Base-by-base conservation (phyloP, 64 coral and sea anemone genomes). In the Stichodactyla mertensii region DNA sequence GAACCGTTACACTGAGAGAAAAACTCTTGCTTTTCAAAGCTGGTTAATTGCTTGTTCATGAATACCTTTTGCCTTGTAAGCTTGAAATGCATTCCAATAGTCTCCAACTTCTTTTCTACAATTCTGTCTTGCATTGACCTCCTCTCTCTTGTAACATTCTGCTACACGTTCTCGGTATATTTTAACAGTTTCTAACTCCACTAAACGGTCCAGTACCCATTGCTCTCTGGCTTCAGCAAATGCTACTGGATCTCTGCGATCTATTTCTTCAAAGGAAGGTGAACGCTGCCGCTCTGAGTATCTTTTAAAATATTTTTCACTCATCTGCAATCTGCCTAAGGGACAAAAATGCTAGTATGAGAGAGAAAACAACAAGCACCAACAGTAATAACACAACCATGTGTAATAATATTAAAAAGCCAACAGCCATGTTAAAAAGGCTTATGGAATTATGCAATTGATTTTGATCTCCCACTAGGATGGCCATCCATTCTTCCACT, bases 261-360 rank as follows among this genome's bases (percentile, higher is more conserved):
- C 97, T 83, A 99, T 99, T 82, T 99, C 97, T 18, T 99, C 97
- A 95, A 99, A 99, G 28, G 93, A 92, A 27, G 97, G 93, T 31
- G 92, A 85, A 85, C 91, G 91, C 18, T 92, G 85, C 54, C 82
- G 87, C 54, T 97, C 94, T 71, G 88, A 69, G 88, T 90, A 97
- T 24, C 94, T 87, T 28, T 85, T 97, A 57, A 90, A 86, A 60
- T 81, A 97, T 56, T 93, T 97, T 64, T 92, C 94, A 77, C 89
- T 80, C 94, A 97, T 97, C 80, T 86, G 23, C 22, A 56, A 84
- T 82, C 28, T 80, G 10, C 10, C 27, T 19, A 56, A 91, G 66
- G 36, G 36, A 4, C 36, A 45, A 45, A 45, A 45, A 45, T 45
- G 36, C 36, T 45, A 86, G 31, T 18, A 52, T 4, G 7, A 15